Conservation (phyloP, 2,797 vertebrate species). For the Antrozous pallidus region DNA sequence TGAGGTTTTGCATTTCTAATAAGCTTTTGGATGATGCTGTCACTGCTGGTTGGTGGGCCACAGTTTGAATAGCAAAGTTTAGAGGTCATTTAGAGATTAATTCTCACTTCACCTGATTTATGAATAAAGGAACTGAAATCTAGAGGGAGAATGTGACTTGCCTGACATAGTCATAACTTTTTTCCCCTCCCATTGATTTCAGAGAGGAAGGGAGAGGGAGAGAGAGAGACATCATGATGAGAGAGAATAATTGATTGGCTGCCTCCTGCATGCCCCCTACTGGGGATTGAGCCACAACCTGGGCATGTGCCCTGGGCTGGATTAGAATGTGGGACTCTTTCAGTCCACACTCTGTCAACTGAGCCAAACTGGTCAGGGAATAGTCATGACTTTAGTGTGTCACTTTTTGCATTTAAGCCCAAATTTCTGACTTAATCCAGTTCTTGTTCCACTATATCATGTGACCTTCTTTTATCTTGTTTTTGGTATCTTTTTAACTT, state of each 20-base stretch:
- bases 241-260: too few relatives aligned
- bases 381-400: background rate
- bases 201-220: too few relatives aligned
- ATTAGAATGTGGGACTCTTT: too few relatives aligned
- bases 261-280: too few relatives aligned
- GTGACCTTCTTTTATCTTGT: background rate
- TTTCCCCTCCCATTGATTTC: background rate
- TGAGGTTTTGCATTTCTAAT: background rate
- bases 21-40: background rate
- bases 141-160: background rate
- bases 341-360: too few relatives aligned
- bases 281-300: too few relatives aligned
- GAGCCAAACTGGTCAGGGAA: too few relatives aligned
- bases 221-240: too few relatives aligned
- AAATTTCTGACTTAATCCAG: background rate
- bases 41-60: background rate
- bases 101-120: background rate
- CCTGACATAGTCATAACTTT: background rate
- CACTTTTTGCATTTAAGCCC: background rate
- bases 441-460: background rate
- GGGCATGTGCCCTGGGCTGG: too few relatives aligned
- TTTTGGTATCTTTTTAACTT: background rate
- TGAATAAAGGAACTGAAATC: background rate
- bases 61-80: background rate
- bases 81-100: background rate